Evolutionary conservation across 2,113 vertebrate genomes (phyloP).

Genomic region (Otis tarda): DNA sequence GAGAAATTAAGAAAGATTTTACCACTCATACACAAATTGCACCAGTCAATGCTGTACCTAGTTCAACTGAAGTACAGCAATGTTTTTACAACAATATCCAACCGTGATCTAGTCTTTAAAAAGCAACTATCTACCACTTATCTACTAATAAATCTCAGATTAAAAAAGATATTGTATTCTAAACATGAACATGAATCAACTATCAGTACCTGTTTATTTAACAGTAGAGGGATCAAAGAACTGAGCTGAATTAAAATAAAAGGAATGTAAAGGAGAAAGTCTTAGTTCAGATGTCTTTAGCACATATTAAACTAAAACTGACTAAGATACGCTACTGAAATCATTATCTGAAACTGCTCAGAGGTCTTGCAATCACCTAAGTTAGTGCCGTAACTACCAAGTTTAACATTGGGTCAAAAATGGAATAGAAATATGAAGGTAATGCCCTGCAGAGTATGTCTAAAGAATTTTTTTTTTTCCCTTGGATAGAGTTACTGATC

Average conservation of each 20-base stretch:
- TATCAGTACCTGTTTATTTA: neutral
- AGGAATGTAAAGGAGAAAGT: slow-evolving; percentile 17
- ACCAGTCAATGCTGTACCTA: neutral
- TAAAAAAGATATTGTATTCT: neutral
- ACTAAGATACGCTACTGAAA: neutral
- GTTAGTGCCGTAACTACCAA: neutral
- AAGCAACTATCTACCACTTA: neutral
- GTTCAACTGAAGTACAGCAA: neutral
- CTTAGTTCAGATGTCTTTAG: neutral
- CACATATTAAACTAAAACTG: neutral
- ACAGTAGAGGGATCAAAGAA: neutral
- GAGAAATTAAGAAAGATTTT: neutral
- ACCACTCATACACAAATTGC: neutral
- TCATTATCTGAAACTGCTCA: neutral
- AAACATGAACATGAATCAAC: neutral
- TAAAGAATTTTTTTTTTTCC: neutral
- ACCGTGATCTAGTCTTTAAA: neutral
- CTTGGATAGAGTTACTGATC: neutral
- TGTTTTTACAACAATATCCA: neutral
- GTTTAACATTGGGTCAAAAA: neutral
- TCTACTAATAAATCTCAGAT: neutral
- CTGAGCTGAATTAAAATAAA: neutral
- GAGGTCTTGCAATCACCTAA: neutral
- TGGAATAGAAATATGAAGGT: neutral
- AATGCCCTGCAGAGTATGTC: neutral